Conservation (phyloP, 2,797 vertebrate species). For the Acanthornis magna region DNA sequence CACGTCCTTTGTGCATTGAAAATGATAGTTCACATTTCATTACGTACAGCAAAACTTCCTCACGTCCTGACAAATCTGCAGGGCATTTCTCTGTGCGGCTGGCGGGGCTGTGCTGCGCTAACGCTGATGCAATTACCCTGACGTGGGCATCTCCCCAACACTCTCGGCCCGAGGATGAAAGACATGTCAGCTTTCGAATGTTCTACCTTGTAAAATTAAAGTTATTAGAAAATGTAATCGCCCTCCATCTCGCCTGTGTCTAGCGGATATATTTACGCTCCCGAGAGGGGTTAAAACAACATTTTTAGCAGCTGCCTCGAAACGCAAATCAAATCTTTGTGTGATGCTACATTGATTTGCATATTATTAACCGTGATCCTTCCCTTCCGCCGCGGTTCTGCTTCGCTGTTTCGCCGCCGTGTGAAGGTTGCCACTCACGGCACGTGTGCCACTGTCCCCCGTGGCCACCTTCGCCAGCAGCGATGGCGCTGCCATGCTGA, state of each 20-base stretch:
- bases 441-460: neutral
- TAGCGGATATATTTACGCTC: neutral
- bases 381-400: neutral
- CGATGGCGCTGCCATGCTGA: slow-evolving; percentile 12
- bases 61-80: neutral
- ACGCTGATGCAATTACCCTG: neutral
- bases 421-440: neutral
- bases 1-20: neutral
- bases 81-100: neutral
- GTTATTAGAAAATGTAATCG: slow-evolving; percentile 38
- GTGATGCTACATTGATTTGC: slow-evolving; percentile 34
- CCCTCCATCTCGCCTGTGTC: neutral
- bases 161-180: neutral
- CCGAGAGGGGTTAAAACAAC: slow-evolving; percentile 28
- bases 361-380: neutral
- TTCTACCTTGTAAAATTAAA: slow-evolving; percentile 26
- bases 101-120: neutral
- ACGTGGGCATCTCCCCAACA: neutral
- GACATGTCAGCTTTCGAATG: neutral
- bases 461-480: neutral
- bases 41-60: neutral
- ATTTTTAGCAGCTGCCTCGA: slow-evolving; percentile 42
- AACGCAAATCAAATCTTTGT: neutral
- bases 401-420: neutral
- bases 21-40: slow-evolving; percentile 1